Conservation (phyloP, 2,888 invertebrate genomes). For the Daptonema setosum region DNA sequence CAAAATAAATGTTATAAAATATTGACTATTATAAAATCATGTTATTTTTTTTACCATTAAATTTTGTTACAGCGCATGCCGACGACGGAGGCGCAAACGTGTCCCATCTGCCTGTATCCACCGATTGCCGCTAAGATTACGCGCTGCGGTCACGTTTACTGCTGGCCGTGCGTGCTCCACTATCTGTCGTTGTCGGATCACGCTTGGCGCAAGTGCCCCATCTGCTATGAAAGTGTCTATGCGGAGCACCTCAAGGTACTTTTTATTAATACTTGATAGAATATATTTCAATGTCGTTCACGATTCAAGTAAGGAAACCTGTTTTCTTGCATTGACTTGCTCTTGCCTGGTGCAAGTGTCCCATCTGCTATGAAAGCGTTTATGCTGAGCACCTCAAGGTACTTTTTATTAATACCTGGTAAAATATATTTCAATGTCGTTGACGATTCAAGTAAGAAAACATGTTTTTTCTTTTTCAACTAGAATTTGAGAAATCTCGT, state of each 20-base stretch:
- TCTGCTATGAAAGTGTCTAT: constrained; percentile 62
- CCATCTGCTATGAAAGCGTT: constrained; percentile 68
- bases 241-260: constrained; percentile 53
- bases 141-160: constrained; percentile 79
- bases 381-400: constrained; percentile 55
- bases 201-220: constrained; percentile 63
- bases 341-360: constrained; percentile 62
- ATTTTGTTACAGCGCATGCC: constrained; percentile 22
- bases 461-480: too few species aligned
- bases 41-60: background rate
- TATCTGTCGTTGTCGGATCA: constrained; percentile 67
- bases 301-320: too few species aligned
- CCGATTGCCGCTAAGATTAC: constrained; percentile 75
- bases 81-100: constrained; percentile 29
- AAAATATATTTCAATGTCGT: too few species aligned
- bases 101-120: constrained; percentile 72
- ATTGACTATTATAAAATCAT: too few species aligned
- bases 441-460: too few species aligned
- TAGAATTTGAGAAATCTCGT: too few species aligned
- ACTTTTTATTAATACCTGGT: too few species aligned
- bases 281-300: too few species aligned
- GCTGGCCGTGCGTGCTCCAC: constrained; percentile 82
- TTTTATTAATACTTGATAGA: too few species aligned
- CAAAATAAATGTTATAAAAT: too few species aligned
- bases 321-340: too few species aligned